Conservation (phyloP, 2,888 invertebrate species). For the Eueremaeus valkanovi region DNA sequence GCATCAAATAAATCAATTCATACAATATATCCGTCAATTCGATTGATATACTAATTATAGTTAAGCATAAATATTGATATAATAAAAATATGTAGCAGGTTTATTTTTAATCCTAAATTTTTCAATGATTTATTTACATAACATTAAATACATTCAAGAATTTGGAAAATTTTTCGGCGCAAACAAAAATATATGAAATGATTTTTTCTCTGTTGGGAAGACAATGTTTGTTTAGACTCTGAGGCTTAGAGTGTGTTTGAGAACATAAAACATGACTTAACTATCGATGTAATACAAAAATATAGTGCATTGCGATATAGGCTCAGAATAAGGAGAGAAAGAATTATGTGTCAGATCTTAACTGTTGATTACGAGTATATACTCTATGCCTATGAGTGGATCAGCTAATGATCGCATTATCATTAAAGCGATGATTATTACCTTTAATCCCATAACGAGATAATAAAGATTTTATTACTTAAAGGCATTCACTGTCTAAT, state of each 20-base stretch:
- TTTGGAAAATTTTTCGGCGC: too few species aligned
- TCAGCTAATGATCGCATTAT: conserved; percentile 17
- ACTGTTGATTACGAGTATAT: conserved; percentile 14
- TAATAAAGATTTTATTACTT: conserved; percentile 31
- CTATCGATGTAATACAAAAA: neutral
- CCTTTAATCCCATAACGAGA: conserved; percentile 23
- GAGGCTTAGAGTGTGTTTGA: too few species aligned
- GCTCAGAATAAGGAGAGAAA: neutral
- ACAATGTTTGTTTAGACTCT: too few species aligned
- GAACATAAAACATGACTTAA: neutral
- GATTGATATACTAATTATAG: neutral
- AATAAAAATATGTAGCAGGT: neutral
- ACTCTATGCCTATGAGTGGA: neutral
- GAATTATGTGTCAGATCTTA: neutral
- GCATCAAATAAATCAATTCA: neutral
- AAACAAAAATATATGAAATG: too few species aligned
- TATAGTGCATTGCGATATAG: neutral
- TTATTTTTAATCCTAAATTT: neutral
- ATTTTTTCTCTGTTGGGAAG: too few species aligned
- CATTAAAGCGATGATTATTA: conserved; percentile 20
- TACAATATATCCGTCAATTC: too few species aligned
- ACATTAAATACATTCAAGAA: too few species aligned
- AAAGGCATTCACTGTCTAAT: conserved; percentile 5
- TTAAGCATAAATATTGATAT: conserved; percentile 1
- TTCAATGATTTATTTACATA: neutral